phyloP scores from a whole-genome alignment of 2,797 vertebrate genomes.

The Tiaroga cobitis region DNA sequence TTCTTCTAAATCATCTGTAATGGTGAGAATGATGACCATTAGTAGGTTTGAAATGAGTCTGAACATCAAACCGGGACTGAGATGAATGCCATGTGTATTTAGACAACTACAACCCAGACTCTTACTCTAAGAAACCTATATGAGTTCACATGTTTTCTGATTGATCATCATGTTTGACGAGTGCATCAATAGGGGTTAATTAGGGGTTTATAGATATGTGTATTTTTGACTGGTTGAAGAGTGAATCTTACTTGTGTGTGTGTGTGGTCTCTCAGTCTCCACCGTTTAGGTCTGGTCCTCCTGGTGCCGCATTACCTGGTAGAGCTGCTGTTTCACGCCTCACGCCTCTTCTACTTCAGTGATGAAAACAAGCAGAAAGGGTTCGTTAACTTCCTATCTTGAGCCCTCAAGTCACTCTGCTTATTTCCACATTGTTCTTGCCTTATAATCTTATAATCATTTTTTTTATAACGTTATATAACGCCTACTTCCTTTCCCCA shows the following conservation, averaged over 20 bases:
- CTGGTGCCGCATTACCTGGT: conserved; percentile 87
- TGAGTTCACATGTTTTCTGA: neutral
- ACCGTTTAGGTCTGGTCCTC: conserved; percentile 83
- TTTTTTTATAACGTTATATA: neutral
- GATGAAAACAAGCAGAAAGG: conserved; percentile 89
- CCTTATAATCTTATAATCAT: neutral
- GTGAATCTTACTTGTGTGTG: neutral
- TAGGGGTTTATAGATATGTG: neutral
- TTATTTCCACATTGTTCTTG: neutral
- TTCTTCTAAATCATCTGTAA: neutral
- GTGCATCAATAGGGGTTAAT: neutral
- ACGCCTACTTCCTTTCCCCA: neutral
- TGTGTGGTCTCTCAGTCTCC: conserved; percentile 72
- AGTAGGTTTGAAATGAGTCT: neutral
- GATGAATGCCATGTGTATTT: neutral
- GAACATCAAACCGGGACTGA: neutral
- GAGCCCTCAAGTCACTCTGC: neutral
- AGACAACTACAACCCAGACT: neutral
- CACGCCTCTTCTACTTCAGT: conserved; percentile 87
- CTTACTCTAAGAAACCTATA: neutral
- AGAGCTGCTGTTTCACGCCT: conserved; percentile 87
- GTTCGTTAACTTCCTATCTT: conserved; percentile 62
- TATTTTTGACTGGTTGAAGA: neutral
- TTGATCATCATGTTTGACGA: neutral
- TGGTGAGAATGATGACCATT: neutral